Base-by-base conservation (phyloP, 2,797 vertebrate genomes). In the Mormyrus hasselquistii region DNA sequence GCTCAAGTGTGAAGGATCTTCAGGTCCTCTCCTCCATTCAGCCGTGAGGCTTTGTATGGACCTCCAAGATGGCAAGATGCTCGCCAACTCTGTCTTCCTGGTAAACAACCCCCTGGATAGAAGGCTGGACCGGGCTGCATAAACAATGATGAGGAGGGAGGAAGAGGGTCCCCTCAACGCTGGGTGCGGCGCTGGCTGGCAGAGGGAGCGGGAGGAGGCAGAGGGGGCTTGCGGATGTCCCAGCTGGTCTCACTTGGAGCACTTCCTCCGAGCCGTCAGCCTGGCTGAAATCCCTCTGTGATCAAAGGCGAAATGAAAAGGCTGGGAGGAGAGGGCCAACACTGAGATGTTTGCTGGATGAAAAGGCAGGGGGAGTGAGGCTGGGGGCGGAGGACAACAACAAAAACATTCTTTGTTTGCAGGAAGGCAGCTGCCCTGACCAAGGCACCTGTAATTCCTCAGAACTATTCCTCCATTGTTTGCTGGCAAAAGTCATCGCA, bases 301-400 rank as follows among this genome's bases (percentile, higher is more conserved):
- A 89, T 89, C 79, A 89, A 89, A 89, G 57, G 57, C 59, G 16
- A 22, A 86, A 89, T 49, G 41, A 12, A 65, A 89, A 89, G 9
- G 19, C 47, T n/a, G 88, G 73, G 76, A 7, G 55, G 25, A 84
- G 25, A 49, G 34, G 29, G 57, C 57, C 55, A 86, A 52, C 10
- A 49, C 52, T 29, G 88, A 59, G 34, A 44, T 88, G 38, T 82
- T 88, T 47, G 25, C 55, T 38, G 53, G 76, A 82, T 57, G 53
- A 88, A 82, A 53, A 88, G 79, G 82, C 44, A 7, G 29, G 52
- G 49, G 47, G 22, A 2, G 12, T 34, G 41, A 22, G 41, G 5
- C 6, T 16, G 22, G 29, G 50, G 44, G 25, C 2, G 49, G 47
- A 49, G 86, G 41, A 47, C 19, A 49, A 84, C 73, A 53, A 50